Base-by-base conservation (phyloP, 2,113 vertebrate genomes). In the Sphyrna mokarran region DNA sequence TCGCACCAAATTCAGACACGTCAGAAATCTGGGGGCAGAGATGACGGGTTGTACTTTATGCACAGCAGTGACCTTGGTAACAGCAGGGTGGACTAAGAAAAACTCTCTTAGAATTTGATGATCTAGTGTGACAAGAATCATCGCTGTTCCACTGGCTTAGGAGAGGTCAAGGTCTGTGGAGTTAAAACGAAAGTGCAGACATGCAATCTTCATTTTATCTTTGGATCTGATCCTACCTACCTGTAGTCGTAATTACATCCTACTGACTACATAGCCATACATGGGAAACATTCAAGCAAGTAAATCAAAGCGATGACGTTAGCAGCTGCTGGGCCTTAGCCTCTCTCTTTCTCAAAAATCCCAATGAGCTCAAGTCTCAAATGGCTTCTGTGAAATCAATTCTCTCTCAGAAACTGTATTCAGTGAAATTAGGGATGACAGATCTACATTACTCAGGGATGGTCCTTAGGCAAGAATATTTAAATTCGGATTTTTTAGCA, bases 21-120 rank as follows among this genome's bases (percentile, higher is more conserved):
- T 96, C 96, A 96, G 96, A 96, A 96, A 85, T 40, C 95, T 96
- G 95, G 96, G 69, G 96, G 94, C 96, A 96, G 97, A 96, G 97
- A 96, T 96, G 96, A 95, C 95, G 90, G 95, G 70, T 95, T 33
- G 22, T 94, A 94, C 96, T 95, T 80, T 96, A 95, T 63, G 40
- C 96, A 95, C 96, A 96, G 95, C 96, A 94, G 18, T 95, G 96
- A 95, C 70, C 58, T 33, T 96, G 96, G 95, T 96, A 95, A 22
- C 96, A 89, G 96, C 95, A 94, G 95, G 96, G 96, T 94, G 96
- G 95, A 48, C 95, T 96, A 96, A 96, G 96, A 96, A 80, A 95
- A 96, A 40, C 61, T 96, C 96, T 96, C 96, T 95, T 96, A 96
- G 96, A 97, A 96, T 96, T 96, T 69, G 96, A 94, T 96, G 94